phyloP scores from a whole-genome alignment of 2,888 invertebrate genomes.

The Girardia tigrina region DNA sequence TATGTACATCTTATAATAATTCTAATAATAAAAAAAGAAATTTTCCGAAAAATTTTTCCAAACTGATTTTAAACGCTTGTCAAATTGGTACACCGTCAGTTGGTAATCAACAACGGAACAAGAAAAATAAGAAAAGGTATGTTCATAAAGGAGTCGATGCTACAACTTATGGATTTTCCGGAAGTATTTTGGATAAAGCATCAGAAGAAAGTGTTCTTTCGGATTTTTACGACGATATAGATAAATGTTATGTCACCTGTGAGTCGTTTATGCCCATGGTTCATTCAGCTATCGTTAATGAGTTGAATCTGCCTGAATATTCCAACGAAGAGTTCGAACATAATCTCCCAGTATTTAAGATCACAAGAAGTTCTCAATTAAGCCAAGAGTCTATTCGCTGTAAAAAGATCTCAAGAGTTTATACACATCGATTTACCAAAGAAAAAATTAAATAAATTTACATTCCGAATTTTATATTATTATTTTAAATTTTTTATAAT shows the following conservation, averaged over 20 bases:
- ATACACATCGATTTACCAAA: too few species aligned
- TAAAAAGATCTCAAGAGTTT: not conserved
- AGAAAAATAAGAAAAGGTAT: not conserved
- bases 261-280: not conserved
- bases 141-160: not conserved
- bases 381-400: not conserved
- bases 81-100: not conserved
- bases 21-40: not conserved
- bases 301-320: not conserved
- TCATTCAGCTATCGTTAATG: not conserved
- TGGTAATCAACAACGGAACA: not conserved
- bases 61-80: not conserved
- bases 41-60: not conserved
- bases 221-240: not conserved
- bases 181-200: constrained; percentile 15
- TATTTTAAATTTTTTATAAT: too few species aligned
- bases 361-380: not conserved
- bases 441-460: too few species aligned
- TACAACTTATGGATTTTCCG: constrained; percentile 8
- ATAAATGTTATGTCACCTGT: not conserved
- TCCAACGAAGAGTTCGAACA: not conserved
- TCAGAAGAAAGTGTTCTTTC: not conserved
- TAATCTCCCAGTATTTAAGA: not conserved
- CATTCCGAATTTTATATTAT: too few species aligned
- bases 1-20: not conserved